Evolutionary conservation across 2,113 vertebrate species (phyloP).

Genomic region (Echinops telfairi): DNA sequence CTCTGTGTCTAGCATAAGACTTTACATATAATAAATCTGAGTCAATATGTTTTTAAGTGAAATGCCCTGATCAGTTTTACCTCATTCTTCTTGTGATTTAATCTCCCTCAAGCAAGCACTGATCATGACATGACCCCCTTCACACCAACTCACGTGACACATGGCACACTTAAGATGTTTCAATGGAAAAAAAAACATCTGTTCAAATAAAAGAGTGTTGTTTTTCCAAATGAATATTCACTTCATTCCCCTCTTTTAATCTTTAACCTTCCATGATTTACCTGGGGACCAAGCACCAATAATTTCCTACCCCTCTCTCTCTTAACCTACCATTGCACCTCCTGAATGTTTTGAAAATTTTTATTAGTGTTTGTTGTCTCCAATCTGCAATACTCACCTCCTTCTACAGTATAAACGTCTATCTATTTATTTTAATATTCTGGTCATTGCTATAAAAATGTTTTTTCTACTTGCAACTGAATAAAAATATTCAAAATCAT

Average conservation of each 20-base stretch:
- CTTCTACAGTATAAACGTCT: not conserved
- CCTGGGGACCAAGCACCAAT: not conserved
- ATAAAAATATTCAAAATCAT: slow-evolving; percentile 21
- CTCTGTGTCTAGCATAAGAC: not conserved
- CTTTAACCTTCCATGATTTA: not conserved
- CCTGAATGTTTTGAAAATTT: not conserved
- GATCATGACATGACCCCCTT: not conserved
- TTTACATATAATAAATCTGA: slow-evolving; percentile 29
- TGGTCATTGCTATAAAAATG: not conserved
- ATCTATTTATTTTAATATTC: slow-evolving; percentile 46
- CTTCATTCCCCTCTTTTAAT: not conserved
- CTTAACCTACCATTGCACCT: not conserved
- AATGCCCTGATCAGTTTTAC: not conserved
- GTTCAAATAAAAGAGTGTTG: not conserved
- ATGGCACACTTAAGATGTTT: not conserved
- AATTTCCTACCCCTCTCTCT: not conserved
- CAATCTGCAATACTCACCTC: not conserved
- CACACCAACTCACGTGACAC: not conserved
- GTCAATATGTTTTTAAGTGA: slow-evolving; percentile 31
- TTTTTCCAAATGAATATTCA: slow-evolving; percentile 40
- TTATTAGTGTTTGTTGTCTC: not conserved
- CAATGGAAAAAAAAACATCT: slow-evolving; percentile 57
- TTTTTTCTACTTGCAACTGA: not conserved
- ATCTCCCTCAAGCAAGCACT: not conserved
- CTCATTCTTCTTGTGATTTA: slow-evolving; percentile 15